Evolutionary conservation across 2,797 vertebrate genomes (phyloP).

Genomic region (Trichosurus vulpecula): DNA sequence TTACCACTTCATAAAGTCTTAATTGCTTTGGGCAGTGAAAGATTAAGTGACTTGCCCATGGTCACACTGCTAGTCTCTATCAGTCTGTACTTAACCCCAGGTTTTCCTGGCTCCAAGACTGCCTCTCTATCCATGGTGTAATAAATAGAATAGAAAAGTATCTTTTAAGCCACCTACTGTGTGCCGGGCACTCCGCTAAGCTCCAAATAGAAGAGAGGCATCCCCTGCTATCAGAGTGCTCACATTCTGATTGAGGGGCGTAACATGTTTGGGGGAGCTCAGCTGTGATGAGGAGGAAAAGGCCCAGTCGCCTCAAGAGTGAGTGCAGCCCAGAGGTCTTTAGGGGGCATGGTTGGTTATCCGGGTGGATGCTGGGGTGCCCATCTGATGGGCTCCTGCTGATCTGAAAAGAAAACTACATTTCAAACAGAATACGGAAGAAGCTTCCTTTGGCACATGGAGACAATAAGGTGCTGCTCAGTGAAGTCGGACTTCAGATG

Average conservation of each 20-base stretch:
- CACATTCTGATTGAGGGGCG: background rate
- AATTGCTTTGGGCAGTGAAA: background rate
- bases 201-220: background rate
- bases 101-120: background rate
- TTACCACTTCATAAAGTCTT: background rate
- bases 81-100: background rate
- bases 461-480: background rate
- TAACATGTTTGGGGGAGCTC: background rate
- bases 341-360: background rate
- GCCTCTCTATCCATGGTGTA: accelerated
- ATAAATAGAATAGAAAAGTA: accelerated
- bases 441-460: background rate
- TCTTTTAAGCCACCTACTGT: background rate
- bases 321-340: background rate
- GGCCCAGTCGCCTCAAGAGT: background rate
- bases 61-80: background rate
- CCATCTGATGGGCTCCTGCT: background rate
- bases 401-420: background rate
- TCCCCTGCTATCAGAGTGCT: background rate
- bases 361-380: no score
- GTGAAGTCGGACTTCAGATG: background rate
- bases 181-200: background rate
- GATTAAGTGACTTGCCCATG: background rate
- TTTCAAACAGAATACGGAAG: background rate
- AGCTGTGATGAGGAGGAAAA: background rate